These are phyloP conservation scores for Pemphigus obesinymphae DNA, from an alignment of 1,140 invertebrate species.

Conservation along the genomic window DNA sequence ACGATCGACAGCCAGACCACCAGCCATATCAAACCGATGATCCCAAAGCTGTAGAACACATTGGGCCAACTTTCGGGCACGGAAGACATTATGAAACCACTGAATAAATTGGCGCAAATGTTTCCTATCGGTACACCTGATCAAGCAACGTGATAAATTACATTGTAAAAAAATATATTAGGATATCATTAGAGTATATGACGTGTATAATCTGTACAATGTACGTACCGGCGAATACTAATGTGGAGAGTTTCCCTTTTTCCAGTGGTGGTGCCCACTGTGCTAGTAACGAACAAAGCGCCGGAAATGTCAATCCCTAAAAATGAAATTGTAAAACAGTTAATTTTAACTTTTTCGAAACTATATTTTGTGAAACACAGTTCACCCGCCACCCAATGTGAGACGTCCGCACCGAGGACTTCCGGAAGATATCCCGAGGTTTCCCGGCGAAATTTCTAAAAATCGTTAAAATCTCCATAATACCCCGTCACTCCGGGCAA, in stretches of 20 bases:
- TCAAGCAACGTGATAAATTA: background rate
- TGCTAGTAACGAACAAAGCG: constrained; percentile 65
- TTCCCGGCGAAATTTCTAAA: too few species aligned
- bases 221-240: constrained; percentile 55
- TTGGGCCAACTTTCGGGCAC: constrained; percentile 62
- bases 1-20: constrained; percentile 64
- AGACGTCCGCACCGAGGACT: too few species aligned
- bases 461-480: too few species aligned
- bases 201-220: constrained; percentile 48
- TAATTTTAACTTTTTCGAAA: constrained; percentile 13
- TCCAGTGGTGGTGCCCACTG: constrained; percentile 70
- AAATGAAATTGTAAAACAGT: background rate
- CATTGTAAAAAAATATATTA: too few species aligned
- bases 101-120: constrained; percentile 66
- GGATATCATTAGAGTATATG: too few species aligned
- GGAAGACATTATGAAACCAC: constrained; percentile 65
- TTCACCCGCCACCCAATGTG: too few species aligned
- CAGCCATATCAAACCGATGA: constrained; percentile 66
- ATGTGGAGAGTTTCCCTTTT: constrained; percentile 65
- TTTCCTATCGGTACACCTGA: constrained; percentile 57
- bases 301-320: constrained; percentile 71
- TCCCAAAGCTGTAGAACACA: constrained; percentile 78
- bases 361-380: too few species aligned
- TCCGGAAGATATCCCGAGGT: too few species aligned
- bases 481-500: too few species aligned